Evolutionary conservation across 2,113 vertebrate genomes (phyloP), one percentile per base, ranked within the genome.

Genomic region (Poeciliopsis occidentalis): DNA sequence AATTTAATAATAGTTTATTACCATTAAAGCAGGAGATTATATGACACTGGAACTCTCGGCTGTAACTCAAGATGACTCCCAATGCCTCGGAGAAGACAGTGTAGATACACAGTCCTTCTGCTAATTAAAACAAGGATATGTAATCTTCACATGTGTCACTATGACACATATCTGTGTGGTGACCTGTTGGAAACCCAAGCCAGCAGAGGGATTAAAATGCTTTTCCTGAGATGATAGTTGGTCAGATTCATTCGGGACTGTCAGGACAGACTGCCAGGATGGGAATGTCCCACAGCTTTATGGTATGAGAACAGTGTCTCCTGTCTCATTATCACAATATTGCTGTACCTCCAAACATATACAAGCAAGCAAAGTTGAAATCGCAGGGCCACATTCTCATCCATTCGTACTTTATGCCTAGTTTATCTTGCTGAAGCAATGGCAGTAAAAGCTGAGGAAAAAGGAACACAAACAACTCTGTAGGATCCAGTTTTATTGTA

Each of bases 61-160:
- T 79, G 91, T 93, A 92, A 92, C 87, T 60, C 15, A 76, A 92
- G 87, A 82, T 73, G 80, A 71, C 26, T 39, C 65, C 47, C 15
- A 61, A 39, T 69, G 85, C 72, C 69, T 81, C 80, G 67, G 78
- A 80, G 75, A 81, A 41, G 64, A 87, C 72, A 73, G 75, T 66
- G 34, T 84, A 82, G 83, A 75, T 79, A 75, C 81, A 80, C 86
- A 84, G 85, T 87, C 80, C 88, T 88, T 81, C 72, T 86, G 78
- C 86, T 91, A 92, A 93, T 94, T 93, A 92, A 91, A 92, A 93
- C 78, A 85, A 79, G 88, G 89, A 90, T 92, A 89, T 92, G 88
- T 93, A 92, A 92, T 90, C 86, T 83, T 79, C 90, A 89, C 90
- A 91, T 69, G 69, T 92, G 90, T 90, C 87, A 82, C 88, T 87